phyloP scores from a whole-genome alignment of 2,888 invertebrate species.

The Atethmia centrago region DNA sequence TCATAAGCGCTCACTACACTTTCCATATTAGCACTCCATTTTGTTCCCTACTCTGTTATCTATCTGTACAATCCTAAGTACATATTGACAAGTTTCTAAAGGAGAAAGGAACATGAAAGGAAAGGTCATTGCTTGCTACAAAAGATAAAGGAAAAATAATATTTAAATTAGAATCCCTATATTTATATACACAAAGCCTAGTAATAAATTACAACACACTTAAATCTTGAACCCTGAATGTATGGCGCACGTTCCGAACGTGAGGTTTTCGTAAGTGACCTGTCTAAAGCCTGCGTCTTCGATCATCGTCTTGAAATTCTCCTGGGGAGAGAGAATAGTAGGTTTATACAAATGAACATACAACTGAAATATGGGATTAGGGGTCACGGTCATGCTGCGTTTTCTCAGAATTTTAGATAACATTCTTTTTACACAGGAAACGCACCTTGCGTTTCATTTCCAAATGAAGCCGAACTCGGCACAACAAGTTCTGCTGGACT shows the following conservation, averaged over 20 bases:
- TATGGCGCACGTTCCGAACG: constrained; percentile 97
- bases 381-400: background rate
- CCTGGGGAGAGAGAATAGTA: constrained; percentile 83
- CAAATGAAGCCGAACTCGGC: background rate
- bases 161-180: constrained; percentile 35
- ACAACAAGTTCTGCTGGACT: background rate
- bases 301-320: constrained; percentile 96
- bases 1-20: too few species aligned
- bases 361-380: background rate
- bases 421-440: background rate
- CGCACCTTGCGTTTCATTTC: background rate
- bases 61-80: background rate
- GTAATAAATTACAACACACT: constrained; percentile 51
- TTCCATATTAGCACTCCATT: background rate
- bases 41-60: background rate
- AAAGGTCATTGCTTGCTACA: background rate
- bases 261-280: constrained; percentile 97
- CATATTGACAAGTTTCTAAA: background rate
- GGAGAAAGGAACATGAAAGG: background rate
- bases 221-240: constrained; percentile 98
- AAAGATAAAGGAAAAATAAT: background rate
- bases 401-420: background rate
- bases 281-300: constrained; percentile 96
- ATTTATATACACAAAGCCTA: constrained; percentile 52
- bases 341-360: background rate